Evolutionary conservation across 2,888 invertebrate species (phyloP).

Genomic region (Heliconius aoede): DNA sequence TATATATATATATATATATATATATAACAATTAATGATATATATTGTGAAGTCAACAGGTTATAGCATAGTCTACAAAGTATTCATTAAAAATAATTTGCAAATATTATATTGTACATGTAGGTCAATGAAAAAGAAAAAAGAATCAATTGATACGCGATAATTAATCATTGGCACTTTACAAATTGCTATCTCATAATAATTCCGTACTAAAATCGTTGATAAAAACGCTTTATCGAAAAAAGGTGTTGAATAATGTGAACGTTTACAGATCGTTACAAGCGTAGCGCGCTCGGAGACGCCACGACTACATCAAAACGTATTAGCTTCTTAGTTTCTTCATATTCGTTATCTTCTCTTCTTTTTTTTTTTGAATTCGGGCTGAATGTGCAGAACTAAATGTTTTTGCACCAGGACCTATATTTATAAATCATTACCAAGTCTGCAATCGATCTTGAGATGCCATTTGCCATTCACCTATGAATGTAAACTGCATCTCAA

Average conservation of each 20-base stretch:
- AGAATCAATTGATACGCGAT: neutral
- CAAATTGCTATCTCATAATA: neutral
- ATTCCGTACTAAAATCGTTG: slow-evolving; percentile 12
- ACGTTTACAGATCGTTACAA: slow-evolving; percentile 42
- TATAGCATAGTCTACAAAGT: neutral
- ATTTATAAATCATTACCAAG: too few species aligned
- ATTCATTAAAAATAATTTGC: neutral
- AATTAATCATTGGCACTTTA: neutral
- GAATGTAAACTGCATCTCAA: too few species aligned
- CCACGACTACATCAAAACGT: slow-evolving; percentile 13
- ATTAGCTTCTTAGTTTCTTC: slow-evolving; percentile 5
- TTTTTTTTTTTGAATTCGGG: too few species aligned
- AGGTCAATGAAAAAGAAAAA: neutral
- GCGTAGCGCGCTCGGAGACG: slow-evolving; percentile 21
- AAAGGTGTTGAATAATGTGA: slow-evolving; percentile 34
- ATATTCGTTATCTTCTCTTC: neutral
- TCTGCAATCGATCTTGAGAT: too few species aligned
- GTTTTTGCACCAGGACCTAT: too few species aligned
- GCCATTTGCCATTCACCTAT: too few species aligned
- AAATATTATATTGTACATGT: neutral
- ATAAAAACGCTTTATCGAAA: slow-evolving; percentile 30
- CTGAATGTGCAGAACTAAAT: too few species aligned
- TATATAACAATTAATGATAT: neutral
- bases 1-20: neutral
- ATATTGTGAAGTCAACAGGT: neutral